Base-by-base conservation (phyloP, 2,797 vertebrate species). In the Silurus lanzhouensis region DNA sequence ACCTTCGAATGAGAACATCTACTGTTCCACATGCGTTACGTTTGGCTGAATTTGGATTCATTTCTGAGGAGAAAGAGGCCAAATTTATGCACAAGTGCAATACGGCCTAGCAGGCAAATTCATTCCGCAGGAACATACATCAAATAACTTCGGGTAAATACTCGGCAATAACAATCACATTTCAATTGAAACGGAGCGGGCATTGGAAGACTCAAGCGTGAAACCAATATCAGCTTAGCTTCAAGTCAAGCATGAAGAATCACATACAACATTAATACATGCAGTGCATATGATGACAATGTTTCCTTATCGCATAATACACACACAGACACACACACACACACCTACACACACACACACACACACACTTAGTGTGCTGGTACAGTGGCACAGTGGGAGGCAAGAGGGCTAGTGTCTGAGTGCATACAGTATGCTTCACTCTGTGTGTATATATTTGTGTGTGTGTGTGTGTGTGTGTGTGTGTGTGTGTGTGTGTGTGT, bases 211-310 rank as follows among this genome's bases (percentile, higher is more conserved):
- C 91, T 93, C 92, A 92, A 93, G 93, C 94, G 93, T 95, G 94
- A 95, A 95, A 94, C 91, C 92, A 94, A 93, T 95, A 95, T 95
- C 95, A 94, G 94, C 94, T 95, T 95, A 94, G 93, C 91, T 93
- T 92, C 94, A 93, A 93, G 93, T 94, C 92, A 89, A 92, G 93
- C 94, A 93, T 95, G 93, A 95, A 93, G 92, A 90, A 89, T 90
- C 3, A 89, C 90, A 91, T 90, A 90, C 64, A 68, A 89, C 92
- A 88, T 91, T 92, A 92, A 93, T 93, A 86, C 92, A 92, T 92
- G 93, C 92, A 93, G 92, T 94, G 94, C 94, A 95, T 94, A 94
- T 91, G 92, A 90, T 88, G 90, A 83, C 87, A 92, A 87, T 90
- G 86, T 90, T 92, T 60, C 91, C 92, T 94, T 94, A 95, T 95